Base-by-base conservation (phyloP, 1,140 invertebrate genomes). In the Augochlora pura region DNA sequence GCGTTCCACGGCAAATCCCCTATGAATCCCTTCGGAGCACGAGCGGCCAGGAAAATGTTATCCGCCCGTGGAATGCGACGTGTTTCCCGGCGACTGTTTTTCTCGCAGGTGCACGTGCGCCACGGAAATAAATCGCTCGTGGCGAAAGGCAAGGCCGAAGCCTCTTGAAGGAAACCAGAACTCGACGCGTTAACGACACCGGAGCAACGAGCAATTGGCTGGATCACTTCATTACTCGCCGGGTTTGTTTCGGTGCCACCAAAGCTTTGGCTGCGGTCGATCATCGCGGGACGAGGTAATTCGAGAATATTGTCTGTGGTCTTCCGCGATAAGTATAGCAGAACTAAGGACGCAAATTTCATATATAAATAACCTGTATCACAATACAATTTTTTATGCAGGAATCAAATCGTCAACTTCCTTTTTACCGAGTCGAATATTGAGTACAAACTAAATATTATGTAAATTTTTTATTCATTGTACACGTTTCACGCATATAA, bases 41-140 rank as follows among this genome's bases (percentile, higher is more conserved):
- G 27, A 57, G 57, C 67, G 42, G 57, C 68, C n/a, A 77, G 72
- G 54, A 69, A 84, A 66, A 79, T 74, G 71, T 76, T 80, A 84
- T 79, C 16, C 62, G 32, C 12, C 16, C 75, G 70, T 66, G 81
- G 75, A 79, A 84, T 84, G 52, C 67, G 39, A 69, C 65, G 82
- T 65, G 59, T 80, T 32, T 84, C 25, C 72, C 67, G 64, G 42
- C 25, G 72, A 38, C 60, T 59, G 68, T 80, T 84, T 73, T 85
- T 77, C 83, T 77, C 38, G 49, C 82, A 80, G 71, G 77, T 57
- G 82, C 68, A 72, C 77, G 77, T 63, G 77, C 62, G 7, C 72
- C 67, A 25, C 27, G 32, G 63, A 84, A 80, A 84, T 84, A 77
- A 85, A 84, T 85, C 72, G 77, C 18, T 46, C 39, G 54, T 46